These are phyloP conservation scores for Piliocolobus tephrosceles DNA, from an alignment of 2,113 vertebrate species.

Conservation along the genomic window DNA sequence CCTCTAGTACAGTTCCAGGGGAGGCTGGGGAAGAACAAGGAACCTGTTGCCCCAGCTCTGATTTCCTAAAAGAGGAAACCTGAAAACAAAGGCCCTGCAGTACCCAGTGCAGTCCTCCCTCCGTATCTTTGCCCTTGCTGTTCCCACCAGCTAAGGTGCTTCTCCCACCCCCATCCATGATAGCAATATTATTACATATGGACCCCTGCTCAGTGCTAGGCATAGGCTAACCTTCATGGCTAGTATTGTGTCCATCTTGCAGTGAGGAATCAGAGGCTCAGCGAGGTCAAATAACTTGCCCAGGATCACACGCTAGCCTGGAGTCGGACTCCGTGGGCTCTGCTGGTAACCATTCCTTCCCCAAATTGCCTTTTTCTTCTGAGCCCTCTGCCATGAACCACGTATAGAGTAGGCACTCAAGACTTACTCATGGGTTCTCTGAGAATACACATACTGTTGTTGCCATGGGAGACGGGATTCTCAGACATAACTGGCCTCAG, in stretches of 20 bases:
- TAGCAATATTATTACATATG: neutral
- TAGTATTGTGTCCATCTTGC: neutral
- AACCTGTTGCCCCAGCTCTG: neutral
- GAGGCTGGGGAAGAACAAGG: neutral
- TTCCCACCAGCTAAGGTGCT: neutral
- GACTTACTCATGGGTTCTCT: neutral
- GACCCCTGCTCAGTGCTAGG: neutral
- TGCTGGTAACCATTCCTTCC: neutral
- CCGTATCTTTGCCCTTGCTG: neutral
- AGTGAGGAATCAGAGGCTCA: neutral
- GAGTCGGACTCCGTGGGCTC: neutral
- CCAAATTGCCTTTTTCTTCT: fast-evolving
- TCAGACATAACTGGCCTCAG: neutral
- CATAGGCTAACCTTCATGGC: fast-evolving
- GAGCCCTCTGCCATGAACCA: neutral
- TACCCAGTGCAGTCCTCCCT: fast-evolving
- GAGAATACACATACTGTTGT: neutral
- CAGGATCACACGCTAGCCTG: neutral
- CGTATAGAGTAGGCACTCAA: fast-evolving
- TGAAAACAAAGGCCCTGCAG: neutral
- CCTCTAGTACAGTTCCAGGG: neutral
- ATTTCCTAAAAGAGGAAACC: neutral
- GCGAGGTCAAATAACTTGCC: neutral
- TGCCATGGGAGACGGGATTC: neutral
- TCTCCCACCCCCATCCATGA: fast-evolving